phyloP scores from a whole-genome alignment of 2,888 invertebrate genomes.

The Catocala sponsa region DNA sequence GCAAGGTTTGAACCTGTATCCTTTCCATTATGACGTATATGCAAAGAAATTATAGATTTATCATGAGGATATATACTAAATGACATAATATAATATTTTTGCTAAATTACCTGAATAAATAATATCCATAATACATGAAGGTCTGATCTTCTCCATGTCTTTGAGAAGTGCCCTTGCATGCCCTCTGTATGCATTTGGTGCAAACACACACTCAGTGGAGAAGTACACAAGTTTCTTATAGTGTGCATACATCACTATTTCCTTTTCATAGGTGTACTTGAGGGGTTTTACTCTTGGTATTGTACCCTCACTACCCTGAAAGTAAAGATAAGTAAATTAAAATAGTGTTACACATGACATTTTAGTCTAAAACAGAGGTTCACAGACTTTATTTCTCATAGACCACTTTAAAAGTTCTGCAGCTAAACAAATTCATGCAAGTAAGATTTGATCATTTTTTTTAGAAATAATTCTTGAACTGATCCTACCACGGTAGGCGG shows the following conservation, averaged over 20 bases:
- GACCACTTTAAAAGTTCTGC: no score
- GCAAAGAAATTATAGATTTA: no score
- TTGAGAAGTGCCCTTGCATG: constrained; percentile 97
- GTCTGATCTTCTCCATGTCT: constrained; percentile 97
- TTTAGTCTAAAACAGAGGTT: no score
- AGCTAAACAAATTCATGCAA: no score
- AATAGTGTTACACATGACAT: no score
- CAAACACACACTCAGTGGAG: constrained; percentile 99
- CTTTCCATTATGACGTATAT: no score
- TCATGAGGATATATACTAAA: no score
- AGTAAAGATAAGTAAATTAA: constrained; percentile 31
- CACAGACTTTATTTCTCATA: no score
- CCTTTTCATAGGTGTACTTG: constrained; percentile 99
- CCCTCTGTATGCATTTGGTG: constrained; percentile 99
- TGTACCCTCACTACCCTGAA: constrained; percentile 92
- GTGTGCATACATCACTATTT: constrained; percentile 99
- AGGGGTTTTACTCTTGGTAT: constrained; percentile 98
- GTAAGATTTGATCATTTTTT: no score
- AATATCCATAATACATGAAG: constrained; percentile 97
- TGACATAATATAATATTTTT: not conserved
- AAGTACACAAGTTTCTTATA: constrained; percentile 98
- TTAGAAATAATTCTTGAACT: no score
- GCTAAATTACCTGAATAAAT: constrained; percentile 92
- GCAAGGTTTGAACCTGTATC: no score
- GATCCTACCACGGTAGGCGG: no score